Evolutionary conservation across 2,797 vertebrate genomes (phyloP).

Genomic region (Sarcoramphus papa): DNA sequence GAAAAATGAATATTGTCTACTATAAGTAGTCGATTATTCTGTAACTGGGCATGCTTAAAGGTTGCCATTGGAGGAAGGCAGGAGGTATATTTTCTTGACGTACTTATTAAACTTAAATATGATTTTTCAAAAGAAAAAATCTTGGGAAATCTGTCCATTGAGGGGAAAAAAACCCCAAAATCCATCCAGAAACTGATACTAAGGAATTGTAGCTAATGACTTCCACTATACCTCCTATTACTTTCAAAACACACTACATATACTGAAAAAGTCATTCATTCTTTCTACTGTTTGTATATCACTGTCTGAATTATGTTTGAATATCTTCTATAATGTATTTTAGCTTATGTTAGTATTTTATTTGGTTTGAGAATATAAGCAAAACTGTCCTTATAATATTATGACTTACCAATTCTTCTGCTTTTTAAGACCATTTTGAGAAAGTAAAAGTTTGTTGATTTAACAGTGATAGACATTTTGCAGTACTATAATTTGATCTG

Average conservation of each 20-base stretch:
- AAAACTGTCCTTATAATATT: background rate
- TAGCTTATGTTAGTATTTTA: background rate
- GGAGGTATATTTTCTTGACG: background rate
- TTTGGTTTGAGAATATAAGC: background rate
- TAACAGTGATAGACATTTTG: background rate
- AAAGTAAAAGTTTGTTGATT: background rate
- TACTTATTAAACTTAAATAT: background rate
- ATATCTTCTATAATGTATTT: background rate
- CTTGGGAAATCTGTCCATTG: background rate
- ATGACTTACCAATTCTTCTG: background rate
- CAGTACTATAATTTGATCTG: background rate
- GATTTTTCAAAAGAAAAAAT: background rate
- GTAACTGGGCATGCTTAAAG: background rate
- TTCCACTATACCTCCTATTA: background rate
- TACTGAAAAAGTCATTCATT: background rate
- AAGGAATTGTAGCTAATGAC: background rate
- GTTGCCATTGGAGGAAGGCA: background rate
- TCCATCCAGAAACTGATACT: background rate
- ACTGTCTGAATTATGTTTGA: background rate
- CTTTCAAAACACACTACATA: background rate
- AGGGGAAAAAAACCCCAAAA: too few species aligned
- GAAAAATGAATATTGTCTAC: background rate
- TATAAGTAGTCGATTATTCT: background rate
- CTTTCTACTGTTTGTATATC: background rate
- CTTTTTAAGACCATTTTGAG: background rate